Evolutionary conservation across 1,140 invertebrate species (phyloP), one percentile per base, ranked within the genome.

Genomic region (Aphidius gifuensis): DNA sequence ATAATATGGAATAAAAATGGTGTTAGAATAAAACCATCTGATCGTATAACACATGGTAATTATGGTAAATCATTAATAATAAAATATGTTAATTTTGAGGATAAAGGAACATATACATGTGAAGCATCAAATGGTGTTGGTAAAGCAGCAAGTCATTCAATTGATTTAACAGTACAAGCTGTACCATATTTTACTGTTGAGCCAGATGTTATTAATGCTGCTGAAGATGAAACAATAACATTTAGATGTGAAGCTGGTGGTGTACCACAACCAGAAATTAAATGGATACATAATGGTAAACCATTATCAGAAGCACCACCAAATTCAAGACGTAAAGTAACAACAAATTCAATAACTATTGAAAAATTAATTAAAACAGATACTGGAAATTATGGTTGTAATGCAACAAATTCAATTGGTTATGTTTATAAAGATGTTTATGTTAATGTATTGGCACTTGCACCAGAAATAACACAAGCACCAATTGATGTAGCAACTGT

Each of bases 381-480:
- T 78, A 97, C 96, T 6, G 96, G 94, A 62, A 98, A 99, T 79
- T 96, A 97, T 74, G 96, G 98, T 53, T 99, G 97, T 80, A 99
- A 99, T 82, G 97, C 96, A 1, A 97, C 96, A 62, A 99, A 99
- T 78, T 91, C 90, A n/a, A 85, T 95, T 67, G 97, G 97, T 42
- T 99, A 99, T 80, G 93, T 98, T 9, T 99, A 97, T 82, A 94
- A 95, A 74, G 96, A 99, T 84, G 93, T 98, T 48, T 99, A 94
- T 73, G 87, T 99, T 6, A 99, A 99, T 82, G 97, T 99, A 6
- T 82, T 96, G 67, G 94, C 94, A 9, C 83, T 98, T 57, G 88
- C 92, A 43, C 96, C 97, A 21, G 92, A 94, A 73, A 97, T 99
- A 61, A 88, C 88, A 9, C 88, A 92, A 71, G 85, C 90, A 1